These are phyloP conservation scores for Narcine bancroftii DNA, from an alignment of 2,113 vertebrate species.

Conservation along the genomic window DNA sequence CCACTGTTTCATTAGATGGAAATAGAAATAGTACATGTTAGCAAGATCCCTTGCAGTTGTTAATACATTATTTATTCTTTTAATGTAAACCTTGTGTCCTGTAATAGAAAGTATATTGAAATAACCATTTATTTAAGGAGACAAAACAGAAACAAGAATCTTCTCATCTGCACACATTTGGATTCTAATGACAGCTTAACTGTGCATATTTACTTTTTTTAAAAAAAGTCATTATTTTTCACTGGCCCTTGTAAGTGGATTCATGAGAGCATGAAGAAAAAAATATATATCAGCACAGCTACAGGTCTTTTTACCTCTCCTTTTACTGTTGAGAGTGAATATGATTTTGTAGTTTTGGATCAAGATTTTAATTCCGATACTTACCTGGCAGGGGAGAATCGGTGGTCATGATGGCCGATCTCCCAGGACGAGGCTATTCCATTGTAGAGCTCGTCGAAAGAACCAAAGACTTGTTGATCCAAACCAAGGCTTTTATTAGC, in stretches of 20 bases:
- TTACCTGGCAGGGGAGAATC: too few species aligned
- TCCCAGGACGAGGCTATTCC: too few species aligned
- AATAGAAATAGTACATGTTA: constrained; percentile 35
- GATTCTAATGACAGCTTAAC: neutral
- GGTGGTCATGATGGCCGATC: too few species aligned
- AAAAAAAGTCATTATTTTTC: neutral
- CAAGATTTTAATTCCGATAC: too few species aligned
- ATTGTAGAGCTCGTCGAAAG: too few species aligned
- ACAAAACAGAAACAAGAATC: neutral
- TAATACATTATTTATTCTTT: constrained; percentile 16
- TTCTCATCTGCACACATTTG: neutral
- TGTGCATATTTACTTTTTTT: neutral
- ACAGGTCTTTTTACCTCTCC: neutral
- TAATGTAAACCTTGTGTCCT: neutral
- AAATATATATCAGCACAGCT: neutral
- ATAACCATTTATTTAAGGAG: neutral
- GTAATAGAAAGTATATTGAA: neutral
- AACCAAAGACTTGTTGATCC: too few species aligned
- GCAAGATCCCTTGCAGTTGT: constrained; percentile 6
- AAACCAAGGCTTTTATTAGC: too few species aligned
- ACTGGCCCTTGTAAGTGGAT: neutral
- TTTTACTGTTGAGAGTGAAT: neutral
- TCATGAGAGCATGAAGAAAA: neutral
- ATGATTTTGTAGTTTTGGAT: neutral
- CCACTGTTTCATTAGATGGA: constrained; percentile 16